Evolutionary conservation across 2,113 vertebrate genomes (phyloP).

Genomic region (Nothobranchius kuhntae): DNA sequence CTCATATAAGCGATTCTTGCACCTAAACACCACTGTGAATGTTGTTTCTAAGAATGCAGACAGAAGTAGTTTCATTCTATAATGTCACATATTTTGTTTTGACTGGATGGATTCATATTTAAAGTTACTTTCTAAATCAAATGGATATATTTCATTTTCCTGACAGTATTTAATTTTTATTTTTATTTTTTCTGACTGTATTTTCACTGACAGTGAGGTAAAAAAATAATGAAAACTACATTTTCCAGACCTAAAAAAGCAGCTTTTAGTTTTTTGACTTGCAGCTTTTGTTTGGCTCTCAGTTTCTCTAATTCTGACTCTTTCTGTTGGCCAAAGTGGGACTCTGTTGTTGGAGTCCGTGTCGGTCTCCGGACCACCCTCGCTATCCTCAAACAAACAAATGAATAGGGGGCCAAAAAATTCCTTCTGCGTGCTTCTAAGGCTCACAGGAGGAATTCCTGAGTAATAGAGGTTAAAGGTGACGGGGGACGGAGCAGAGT

Average conservation of each 20-base stretch:
- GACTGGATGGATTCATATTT: too few species aligned
- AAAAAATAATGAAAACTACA: too few species aligned
- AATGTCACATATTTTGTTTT: too few species aligned
- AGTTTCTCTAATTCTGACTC: slow-evolving; percentile 2
- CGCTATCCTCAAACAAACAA: slow-evolving; percentile 85
- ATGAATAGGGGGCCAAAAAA: slow-evolving; percentile 82
- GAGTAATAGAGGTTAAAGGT: slow-evolving; percentile 87
- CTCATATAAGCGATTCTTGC: too few species aligned
- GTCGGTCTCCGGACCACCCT: slow-evolving; percentile 82
- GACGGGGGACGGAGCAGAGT: slow-evolving; percentile 67
- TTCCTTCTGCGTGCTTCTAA: slow-evolving; percentile 79
- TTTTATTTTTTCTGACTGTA: neutral
- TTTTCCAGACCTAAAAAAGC: too few species aligned
- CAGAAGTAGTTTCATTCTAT: too few species aligned
- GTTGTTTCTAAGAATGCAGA: too few species aligned
- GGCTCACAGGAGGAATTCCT: slow-evolving; percentile 82
- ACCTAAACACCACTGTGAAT: too few species aligned
- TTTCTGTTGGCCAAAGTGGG: slow-evolving; percentile 22
- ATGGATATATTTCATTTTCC: neutral
- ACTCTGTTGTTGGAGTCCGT: slow-evolving; percentile 68
- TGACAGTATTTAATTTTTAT: neutral
- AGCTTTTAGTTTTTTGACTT: neutral
- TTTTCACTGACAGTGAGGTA: neutral
- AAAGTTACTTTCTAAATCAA: neutral
- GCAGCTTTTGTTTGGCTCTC: neutral